Evolutionary conservation across 1,140 invertebrate genomes (phyloP), one percentile per base, ranked within the genome.

Genomic region (Platyscapa corneri): DNA sequence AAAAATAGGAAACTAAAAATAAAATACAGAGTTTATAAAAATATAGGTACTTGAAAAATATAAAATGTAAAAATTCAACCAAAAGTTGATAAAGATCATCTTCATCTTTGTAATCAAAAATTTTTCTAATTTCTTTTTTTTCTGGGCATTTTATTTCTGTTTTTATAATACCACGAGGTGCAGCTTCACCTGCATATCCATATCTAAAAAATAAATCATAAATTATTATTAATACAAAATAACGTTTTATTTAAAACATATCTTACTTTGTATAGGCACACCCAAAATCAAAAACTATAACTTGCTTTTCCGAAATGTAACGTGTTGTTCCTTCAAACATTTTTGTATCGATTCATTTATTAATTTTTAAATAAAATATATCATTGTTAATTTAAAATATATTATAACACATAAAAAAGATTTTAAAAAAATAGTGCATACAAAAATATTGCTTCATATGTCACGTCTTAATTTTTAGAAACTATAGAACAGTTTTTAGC

Each of bases 211-310:
- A 72, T 34, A 86, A 77, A 67, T 49, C 53, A 75, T 77, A 74
- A 74, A 60, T 3, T 12, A 1, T 76, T 76, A 82, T 87, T 76
- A 77, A 64, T 84, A 86, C 64, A 77, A 86, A 72, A 85, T 27
- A 92, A 92, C 75, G 86, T 85, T 82, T 37, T 60, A 84, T 64
- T 42, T 85, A 85, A 88, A 72, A 93, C 94, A 12, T 7, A 46
- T 1, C 65, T 64, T 84, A 99, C 97, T 99, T 99, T 3, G 98
- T 99, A 90, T 98, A 99, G 49, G 97, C 97, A 65, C 95, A 94
- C 64, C 98, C 98, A 86, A 99, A 96, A 92, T 99, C 98, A 83
- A 99, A 92, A 3, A 99, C 96, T 0, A 99, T 96, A 27, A 97
- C 95, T 92, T 97, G 96, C 92, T 98, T 98, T 86, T 98, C 97